A percentile compares a stretch with the other conserved stretches of the same genome.
phyloP scores from a whole-genome alignment of 2,797 vertebrate genomes.

The Naso thynnoides region DNA sequence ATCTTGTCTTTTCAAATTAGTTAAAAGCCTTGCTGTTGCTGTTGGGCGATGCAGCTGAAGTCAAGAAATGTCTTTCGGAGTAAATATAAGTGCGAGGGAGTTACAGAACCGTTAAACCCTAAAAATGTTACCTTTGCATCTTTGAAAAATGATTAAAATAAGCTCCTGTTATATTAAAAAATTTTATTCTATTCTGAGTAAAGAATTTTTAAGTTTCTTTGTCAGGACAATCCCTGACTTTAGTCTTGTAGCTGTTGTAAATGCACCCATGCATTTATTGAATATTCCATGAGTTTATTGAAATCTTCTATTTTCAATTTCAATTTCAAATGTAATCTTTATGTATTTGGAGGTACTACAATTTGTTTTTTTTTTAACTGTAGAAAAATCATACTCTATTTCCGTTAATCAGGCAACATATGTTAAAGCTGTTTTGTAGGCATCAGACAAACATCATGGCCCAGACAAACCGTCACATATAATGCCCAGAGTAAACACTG shows the following conservation, averaged over 20 bases:
- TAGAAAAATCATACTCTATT: background rate
- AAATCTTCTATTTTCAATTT: background rate
- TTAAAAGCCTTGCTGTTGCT: conserved; percentile 72
- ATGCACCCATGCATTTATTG: background rate
- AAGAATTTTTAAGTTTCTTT: background rate
- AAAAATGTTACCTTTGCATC: background rate
- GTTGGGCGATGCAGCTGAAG: conserved; percentile 47
- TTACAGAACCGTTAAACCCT: conserved; percentile 10
- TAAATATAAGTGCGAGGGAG: conserved; percentile 41
- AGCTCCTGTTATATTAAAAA: background rate
- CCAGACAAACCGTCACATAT: too few relatives aligned
- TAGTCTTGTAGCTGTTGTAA: background rate
- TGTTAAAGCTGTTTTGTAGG: background rate
- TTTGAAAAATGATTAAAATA: background rate
- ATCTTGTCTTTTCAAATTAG: conserved; percentile 74
- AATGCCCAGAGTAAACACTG: conserved; percentile 19
- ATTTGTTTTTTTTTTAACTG: background rate
- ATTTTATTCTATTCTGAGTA: background rate
- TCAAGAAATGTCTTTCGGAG: conserved; percentile 39
- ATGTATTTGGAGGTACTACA: background rate
- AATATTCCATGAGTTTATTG: background rate
- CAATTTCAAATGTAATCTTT: background rate
- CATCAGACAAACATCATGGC: too few relatives aligned
- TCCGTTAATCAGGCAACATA: background rate
- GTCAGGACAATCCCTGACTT: background rate